Conservation (phyloP, 2,797 vertebrate genomes). For the Echeneis naucrates region DNA sequence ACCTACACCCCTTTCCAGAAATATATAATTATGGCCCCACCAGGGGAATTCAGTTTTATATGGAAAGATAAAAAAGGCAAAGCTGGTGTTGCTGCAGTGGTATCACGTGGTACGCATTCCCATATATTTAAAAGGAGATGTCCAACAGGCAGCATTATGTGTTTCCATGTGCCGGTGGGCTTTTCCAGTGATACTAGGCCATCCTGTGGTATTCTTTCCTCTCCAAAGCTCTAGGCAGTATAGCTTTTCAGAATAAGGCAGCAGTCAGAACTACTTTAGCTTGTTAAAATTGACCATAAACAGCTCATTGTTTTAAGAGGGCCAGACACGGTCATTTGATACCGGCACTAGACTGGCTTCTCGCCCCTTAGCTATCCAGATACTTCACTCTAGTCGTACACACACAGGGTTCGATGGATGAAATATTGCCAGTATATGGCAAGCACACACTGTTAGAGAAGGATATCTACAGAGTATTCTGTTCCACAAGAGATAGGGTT, state of each 20-base stretch:
- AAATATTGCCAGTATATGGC: slow-evolving; percentile 70
- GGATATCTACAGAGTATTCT: slow-evolving; percentile 44
- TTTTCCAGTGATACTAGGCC: slow-evolving; percentile 43
- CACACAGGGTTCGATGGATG: slow-evolving; percentile 70
- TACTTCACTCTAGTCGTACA: slow-evolving; percentile 75
- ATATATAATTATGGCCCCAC: slow-evolving; percentile 70
- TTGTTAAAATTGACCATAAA: slow-evolving; percentile 82
- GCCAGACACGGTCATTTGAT: slow-evolving; percentile 79
- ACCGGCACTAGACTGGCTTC: slow-evolving; percentile 66
- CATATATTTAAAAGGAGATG: slow-evolving; percentile 49
- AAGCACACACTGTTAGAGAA: slow-evolving; percentile 52
- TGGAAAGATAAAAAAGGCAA: slow-evolving; percentile 47
- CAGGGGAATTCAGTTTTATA: slow-evolving; percentile 56
- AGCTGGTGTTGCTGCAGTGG: not conserved
- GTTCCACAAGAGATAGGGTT: slow-evolving; percentile 56
- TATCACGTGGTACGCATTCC: slow-evolving; percentile 31
- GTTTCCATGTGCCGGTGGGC: slow-evolving; percentile 37
- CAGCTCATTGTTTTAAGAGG: slow-evolving; percentile 82
- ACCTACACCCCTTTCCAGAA: slow-evolving; percentile 72
- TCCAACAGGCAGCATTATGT: slow-evolving; percentile 32
- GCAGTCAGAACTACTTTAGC: slow-evolving; percentile 69
- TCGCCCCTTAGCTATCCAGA: slow-evolving; percentile 74
- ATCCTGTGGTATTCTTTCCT: slow-evolving; percentile 32
- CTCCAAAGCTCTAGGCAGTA: slow-evolving; percentile 43
- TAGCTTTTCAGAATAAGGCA: slow-evolving; percentile 59